phyloP scores from a whole-genome alignment of 2,797 vertebrate species.

The Sebastes hubbsi region DNA sequence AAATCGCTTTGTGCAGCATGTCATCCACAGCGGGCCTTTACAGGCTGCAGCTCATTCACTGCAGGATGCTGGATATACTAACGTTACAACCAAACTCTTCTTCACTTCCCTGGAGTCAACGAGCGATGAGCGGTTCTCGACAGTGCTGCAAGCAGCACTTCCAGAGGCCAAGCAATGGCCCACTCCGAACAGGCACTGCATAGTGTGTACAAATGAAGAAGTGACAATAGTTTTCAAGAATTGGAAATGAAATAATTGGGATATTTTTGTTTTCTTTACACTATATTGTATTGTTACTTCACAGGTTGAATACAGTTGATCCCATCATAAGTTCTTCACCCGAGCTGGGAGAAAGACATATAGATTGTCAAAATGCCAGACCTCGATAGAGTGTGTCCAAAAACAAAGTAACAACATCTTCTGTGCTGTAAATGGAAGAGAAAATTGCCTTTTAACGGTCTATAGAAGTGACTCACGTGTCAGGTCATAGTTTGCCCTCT shows the following conservation, averaged over 20 bases:
- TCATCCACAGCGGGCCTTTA: too few species aligned
- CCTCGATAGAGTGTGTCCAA: background rate
- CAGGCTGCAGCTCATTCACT: too few species aligned
- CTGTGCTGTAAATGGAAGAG: background rate
- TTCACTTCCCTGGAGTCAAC: too few species aligned
- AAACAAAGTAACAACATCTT: background rate
- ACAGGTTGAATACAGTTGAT: background rate
- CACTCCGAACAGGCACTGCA: too few species aligned
- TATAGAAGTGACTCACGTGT: background rate
- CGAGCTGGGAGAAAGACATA: background rate
- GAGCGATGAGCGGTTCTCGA: too few species aligned
- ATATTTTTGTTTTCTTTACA: background rate
- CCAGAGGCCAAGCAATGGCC: background rate
- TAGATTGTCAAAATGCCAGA: background rate
- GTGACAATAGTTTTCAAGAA: background rate
- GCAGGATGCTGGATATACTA: too few species aligned
- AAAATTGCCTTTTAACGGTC: conserved; percentile 1
- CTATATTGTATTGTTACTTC: background rate
- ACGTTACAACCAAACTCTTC: too few species aligned
- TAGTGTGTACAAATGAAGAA: background rate
- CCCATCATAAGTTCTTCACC: background rate
- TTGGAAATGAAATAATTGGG: background rate
- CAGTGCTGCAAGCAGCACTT: too few species aligned
- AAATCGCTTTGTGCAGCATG: too few species aligned
- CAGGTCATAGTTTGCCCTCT: background rate